A percentile compares a stretch with the other conserved stretches of the same genome.
Evolutionary conservation across 2,888 invertebrate genomes (phyloP).

Genomic region (Listrodromus nycthemerus): DNA sequence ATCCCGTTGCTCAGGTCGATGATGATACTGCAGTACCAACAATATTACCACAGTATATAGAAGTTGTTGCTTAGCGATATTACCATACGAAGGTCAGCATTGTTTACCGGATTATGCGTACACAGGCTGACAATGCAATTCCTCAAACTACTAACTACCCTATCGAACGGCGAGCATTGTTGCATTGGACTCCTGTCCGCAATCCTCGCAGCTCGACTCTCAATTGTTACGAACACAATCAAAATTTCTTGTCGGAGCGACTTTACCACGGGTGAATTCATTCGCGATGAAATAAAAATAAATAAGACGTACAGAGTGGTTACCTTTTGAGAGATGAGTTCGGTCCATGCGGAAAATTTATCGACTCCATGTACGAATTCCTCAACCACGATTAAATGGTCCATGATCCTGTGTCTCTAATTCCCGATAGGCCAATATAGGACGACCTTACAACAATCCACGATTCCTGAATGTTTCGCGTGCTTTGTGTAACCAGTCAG

Average conservation of each 20-base stretch:
- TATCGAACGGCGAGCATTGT: constrained; percentile 8
- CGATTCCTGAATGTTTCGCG: not conserved
- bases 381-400: not conserved
- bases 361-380: not conserved
- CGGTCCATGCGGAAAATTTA: not conserved
- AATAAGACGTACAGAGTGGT: not conserved
- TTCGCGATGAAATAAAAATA: not conserved
- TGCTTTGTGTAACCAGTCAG: constrained; percentile 7
- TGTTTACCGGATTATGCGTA: not conserved
- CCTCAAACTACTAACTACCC: constrained; percentile 28
- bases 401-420: not conserved
- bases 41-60: not conserved
- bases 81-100: not conserved
- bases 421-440: not conserved
- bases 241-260: not conserved
- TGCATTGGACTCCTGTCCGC: not conserved
- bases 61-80: not conserved
- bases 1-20: not conserved
- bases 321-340: not conserved
- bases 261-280: not conserved
- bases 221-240: constrained; percentile 1
- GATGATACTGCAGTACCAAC: not conserved
- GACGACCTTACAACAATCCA: not conserved
- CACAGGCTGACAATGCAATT: constrained; percentile 34
- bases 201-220: not conserved